These are phyloP conservation scores for Dolichomitus sp. DNA, from an alignment of 2,888 invertebrate species.

Conservation along the genomic window DNA sequence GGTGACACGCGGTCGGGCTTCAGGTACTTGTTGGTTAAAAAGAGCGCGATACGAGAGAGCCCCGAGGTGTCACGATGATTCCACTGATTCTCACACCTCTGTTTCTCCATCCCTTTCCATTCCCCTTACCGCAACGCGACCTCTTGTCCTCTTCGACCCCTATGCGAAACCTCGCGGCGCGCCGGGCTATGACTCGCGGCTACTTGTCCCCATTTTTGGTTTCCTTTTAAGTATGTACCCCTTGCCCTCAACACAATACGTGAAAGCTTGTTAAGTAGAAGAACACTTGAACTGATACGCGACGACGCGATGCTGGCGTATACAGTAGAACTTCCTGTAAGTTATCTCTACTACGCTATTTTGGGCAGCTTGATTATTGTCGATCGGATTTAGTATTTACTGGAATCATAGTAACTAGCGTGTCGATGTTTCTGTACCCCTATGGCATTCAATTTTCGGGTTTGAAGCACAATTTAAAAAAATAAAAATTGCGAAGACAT, in stretches of 20 bases:
- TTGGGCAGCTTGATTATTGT: neutral
- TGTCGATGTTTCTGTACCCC: no score
- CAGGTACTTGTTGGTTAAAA: constrained; percentile 74
- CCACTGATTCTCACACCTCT: constrained; percentile 84
- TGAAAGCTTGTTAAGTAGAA: constrained; percentile 85
- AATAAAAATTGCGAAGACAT: no score
- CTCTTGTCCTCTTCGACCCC: constrained; percentile 58
- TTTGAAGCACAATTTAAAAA: no score
- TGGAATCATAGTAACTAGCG: no score
- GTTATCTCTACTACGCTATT: neutral
- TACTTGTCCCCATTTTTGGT: constrained; percentile 86
- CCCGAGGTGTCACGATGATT: constrained; percentile 85
- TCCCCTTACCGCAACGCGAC: constrained; percentile 62
- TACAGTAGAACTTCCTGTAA: constrained; percentile 1
- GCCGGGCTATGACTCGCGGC: constrained; percentile 72
- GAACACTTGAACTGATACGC: constrained; percentile 83
- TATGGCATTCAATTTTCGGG: no score
- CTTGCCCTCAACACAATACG: constrained; percentile 78
- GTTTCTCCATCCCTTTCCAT: constrained; percentile 49
- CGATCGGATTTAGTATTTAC: no score
- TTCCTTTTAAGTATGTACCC: constrained; percentile 85
- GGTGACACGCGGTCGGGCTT: constrained; percentile 65
- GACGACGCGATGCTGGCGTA: constrained; percentile 35
- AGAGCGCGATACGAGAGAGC: constrained; percentile 82
- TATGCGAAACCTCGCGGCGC: constrained; percentile 66